A percentile compares a stretch with the other conserved stretches of the same genome.
These are phyloP conservation scores for Drosophila albomicans DNA, from an alignment of 1,140 invertebrate species.

Conservation along the genomic window DNA sequence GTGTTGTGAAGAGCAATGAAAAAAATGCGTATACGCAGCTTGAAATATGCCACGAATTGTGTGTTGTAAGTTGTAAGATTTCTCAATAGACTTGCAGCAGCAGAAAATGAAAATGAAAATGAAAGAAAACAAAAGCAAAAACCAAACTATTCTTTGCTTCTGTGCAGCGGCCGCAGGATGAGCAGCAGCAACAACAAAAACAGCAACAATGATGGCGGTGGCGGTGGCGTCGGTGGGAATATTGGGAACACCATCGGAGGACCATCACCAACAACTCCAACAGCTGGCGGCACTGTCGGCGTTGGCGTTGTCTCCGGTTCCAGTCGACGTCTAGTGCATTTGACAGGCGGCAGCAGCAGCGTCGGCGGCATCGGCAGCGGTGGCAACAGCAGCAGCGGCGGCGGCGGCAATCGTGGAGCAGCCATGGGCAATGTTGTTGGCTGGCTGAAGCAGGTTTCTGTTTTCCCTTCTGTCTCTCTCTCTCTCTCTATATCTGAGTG, in stretches of 20 bases:
- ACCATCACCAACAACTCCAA: constrained; percentile 87
- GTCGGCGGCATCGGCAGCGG: constrained; percentile 87
- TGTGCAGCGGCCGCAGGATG: constrained; percentile 72
- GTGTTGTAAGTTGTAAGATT: constrained; percentile 58
- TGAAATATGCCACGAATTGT: constrained; percentile 40
- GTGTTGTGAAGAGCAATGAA: constrained; percentile 25
- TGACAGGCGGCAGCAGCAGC: constrained; percentile 85
- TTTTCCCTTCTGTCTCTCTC: constrained; percentile 7
- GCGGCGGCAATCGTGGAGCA: constrained; percentile 87
- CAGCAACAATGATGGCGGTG: constrained; percentile 50
- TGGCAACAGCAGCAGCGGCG: constrained; percentile 85
- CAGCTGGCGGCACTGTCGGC: constrained; percentile 77
- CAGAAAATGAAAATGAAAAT: not conserved
- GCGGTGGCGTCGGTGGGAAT: constrained; percentile 84
- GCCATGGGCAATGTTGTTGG: constrained; percentile 90
- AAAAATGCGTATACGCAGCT: constrained; percentile 49
- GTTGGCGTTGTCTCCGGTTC: constrained; percentile 9
- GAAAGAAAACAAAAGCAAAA: constrained; percentile 1
- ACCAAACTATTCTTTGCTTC: constrained; percentile 22
- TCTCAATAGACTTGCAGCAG: constrained; percentile 4
- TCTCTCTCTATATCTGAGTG: not conserved
- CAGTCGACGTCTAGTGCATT: constrained; percentile 87
- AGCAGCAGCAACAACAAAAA: constrained; percentile 47
- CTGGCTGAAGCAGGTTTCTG: constrained; percentile 91
- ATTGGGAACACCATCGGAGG: constrained; percentile 86